Base-by-base conservation (phyloP, 1,140 invertebrate genomes). In the Procambarus virginalis region DNA sequence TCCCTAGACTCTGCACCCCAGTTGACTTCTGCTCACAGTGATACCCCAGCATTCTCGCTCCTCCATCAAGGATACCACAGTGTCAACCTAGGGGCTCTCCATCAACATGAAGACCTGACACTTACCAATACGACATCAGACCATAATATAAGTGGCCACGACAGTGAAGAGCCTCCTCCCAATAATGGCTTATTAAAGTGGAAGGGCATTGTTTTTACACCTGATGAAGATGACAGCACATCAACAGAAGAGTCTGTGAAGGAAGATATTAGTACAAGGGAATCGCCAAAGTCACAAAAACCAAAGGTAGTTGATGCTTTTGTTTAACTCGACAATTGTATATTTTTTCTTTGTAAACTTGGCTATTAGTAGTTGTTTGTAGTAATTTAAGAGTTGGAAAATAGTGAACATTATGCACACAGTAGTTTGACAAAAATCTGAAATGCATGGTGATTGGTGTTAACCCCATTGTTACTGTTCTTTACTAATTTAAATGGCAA, bases 151-250 rank as follows among this genome's bases (percentile, higher is more conserved):
- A 91, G 84, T 85, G 82, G 85, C 34, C 84, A 94, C 93, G 93
- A 91, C 93, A 73, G 89, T 93, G 88, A 93, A 93, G 94, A 93
- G 6, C 94, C 73, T 45, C 94, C 73, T 45, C 94, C 94, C 64
- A 94, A 94, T 83, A 94, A 95, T 90, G 95, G 95, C 8, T 93
- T 96, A 46, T 91, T 96, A 8, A 97, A 97, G 94, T 97, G 96
- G 96, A 97, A 97, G 93, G 96, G 96, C 80, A 95, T 96, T 14
- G 95, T 96, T 93, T 95, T 97, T 92, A 95, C 96, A 10, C 95
- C 96, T 9, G 91, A 92, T 77, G 91, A 77, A 60, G 86, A 86
- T 9, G 83, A 90, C 20, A 55, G 58, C 12, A 22, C 45, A 34
- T 64, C 73, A 45, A 22, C 55, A 82, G 46, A 82, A 49, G 88